Evolutionary conservation across 2,113 vertebrate species (phyloP).

Genomic region (Hydropotes inermis): DNA sequence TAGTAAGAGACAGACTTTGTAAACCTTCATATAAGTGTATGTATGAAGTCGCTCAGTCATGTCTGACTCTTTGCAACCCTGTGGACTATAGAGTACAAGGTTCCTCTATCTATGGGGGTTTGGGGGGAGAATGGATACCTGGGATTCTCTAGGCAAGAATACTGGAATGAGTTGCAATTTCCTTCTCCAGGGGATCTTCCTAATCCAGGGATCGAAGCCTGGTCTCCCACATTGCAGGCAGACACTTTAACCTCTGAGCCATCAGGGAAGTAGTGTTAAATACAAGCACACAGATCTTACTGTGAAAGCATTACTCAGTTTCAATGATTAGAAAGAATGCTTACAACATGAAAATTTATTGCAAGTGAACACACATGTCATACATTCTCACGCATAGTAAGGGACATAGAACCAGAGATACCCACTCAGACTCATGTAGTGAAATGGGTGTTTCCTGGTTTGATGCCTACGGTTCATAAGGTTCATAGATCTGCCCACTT

Average conservation of each 20-base stretch:
- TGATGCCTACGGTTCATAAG: neutral
- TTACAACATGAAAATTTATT: neutral
- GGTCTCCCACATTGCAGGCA: fast-evolving
- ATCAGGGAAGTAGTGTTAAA: neutral
- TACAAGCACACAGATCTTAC: neutral
- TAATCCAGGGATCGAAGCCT: neutral
- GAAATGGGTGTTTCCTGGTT: neutral
- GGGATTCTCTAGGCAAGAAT: neutral
- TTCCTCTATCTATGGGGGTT: neutral
- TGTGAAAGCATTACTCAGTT: neutral
- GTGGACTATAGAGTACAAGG: neutral
- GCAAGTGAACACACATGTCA: neutral
- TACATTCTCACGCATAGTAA: neutral
- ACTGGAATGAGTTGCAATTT: neutral
- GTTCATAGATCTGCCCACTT: neutral
- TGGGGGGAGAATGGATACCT: neutral
- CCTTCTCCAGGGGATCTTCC: neutral
- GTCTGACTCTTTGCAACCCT: neutral
- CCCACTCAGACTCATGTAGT: neutral
- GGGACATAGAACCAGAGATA: neutral
- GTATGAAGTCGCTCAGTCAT: neutral
- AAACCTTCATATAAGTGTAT: neutral
- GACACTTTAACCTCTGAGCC: neutral
- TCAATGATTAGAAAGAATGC: constrained; percentile 6
- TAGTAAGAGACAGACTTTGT: neutral